phyloP scores from a whole-genome alignment of 1,140 invertebrate species.

The Anthonomus grandis region DNA sequence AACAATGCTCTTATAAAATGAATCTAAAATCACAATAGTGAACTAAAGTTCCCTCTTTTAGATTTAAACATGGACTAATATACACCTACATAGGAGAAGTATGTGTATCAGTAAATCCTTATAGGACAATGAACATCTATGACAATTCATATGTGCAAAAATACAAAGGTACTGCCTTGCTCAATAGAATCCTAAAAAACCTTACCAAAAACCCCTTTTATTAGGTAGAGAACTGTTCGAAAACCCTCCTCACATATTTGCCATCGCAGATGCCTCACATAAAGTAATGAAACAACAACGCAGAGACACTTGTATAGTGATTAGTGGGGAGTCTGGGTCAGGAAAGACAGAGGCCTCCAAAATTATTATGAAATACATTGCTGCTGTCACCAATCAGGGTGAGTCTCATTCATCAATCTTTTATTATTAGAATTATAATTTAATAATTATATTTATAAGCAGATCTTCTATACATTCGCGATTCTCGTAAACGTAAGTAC shows the following conservation, averaged over 20 bases:
- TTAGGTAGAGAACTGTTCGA: constrained; percentile 86
- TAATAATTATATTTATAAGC: no score
- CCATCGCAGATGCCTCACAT: constrained; percentile 92
- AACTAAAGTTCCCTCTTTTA: no score
- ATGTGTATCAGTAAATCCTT: constrained; percentile 88
- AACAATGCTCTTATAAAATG: no score
- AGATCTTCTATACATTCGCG: no score
- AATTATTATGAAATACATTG: constrained; percentile 99
- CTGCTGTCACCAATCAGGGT: constrained; percentile 90
- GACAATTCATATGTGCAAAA: constrained; percentile 73
- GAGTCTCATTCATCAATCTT: neutral
- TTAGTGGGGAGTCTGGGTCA: constrained; percentile 92
- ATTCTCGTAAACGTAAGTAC: no score
- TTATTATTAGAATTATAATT: no score
- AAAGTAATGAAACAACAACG: constrained; percentile 84
- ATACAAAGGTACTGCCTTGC: constrained; percentile 87
- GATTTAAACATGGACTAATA: constrained; percentile 83
- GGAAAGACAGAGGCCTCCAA: constrained; percentile 98
- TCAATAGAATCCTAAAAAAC: no score
- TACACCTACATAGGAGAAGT: constrained; percentile 96
- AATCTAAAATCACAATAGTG: no score
- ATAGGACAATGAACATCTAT: constrained; percentile 83
- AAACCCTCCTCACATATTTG: constrained; percentile 91
- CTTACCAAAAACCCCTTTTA: no score
- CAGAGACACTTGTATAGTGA: constrained; percentile 93